Base-by-base conservation (phyloP, 2,888 invertebrate species). In the Alloplasta piceator region DNA sequence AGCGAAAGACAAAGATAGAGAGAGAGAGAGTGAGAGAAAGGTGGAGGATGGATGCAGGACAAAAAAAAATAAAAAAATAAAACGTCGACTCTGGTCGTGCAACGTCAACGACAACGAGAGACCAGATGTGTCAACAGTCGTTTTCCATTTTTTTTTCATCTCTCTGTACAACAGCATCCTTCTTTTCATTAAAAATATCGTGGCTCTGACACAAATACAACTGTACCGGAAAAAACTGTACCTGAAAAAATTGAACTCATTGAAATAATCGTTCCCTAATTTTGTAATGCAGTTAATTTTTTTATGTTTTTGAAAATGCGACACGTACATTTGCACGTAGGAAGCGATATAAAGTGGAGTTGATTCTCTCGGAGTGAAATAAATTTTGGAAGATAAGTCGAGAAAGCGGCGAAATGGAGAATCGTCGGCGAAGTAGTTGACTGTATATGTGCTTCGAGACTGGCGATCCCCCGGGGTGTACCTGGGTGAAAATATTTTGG, bases 51-150 rank as follows among this genome's bases (percentile, higher is more conserved):
- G 26, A 48, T 48, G 56, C 64, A 46, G 48, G 48, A 64, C n/a
- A 50, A 52, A 60, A 43, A 73, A 73, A 78, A 12, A 50, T 52
- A 50, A 41, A 36, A 16, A 14, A 64, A 55, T 64, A 74, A 74
- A 41, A 56, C 85, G 84, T 78, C 83, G 1, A 82, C 83, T 84
- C 85, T 73, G 67, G 79, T 68, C 76, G 79, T 36, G 70, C 74
- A 56, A 66, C 64, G 56, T 60, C 70, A 60, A 70, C 55, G 68
- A 78, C 74, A 36, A 71, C 46, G 52, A 61, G 61, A 84, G 83
- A 88, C 85, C 87, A 88, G 85, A 87, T 87, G 86, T 86, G 86
- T 89, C 87, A 88, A 89, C 85, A 88, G 84, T 80, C 83, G 82
- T 82, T 80, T 76, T 84, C 70, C 73, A 82, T 85, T 80, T 82